Percentiles rank a stretch among this genome's conserved stretches.
Conservation (phyloP, 1,140 invertebrate species). For the Aporrectodea caliginosa region DNA sequence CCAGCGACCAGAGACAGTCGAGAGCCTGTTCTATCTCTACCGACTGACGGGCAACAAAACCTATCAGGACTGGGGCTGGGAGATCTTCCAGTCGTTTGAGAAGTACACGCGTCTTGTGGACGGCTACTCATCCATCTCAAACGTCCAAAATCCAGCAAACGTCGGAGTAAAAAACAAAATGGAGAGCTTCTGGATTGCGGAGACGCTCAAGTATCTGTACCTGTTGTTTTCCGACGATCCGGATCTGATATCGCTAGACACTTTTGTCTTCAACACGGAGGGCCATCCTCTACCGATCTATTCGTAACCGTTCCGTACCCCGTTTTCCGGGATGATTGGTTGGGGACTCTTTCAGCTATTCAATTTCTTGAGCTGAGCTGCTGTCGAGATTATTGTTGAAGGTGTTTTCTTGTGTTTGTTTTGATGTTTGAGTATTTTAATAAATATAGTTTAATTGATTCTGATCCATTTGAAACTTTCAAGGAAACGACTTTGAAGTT, state of each 20-base stretch:
- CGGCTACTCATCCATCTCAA: conserved; percentile 88
- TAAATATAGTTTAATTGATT: too few relatives aligned
- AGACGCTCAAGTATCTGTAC: conserved; percentile 98
- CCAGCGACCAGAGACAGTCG: conserved; percentile 91
- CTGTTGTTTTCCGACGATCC: conserved; percentile 89
- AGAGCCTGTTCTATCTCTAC: conserved; percentile 95
- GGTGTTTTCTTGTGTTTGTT: too few relatives aligned
- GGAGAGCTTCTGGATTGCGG: conserved; percentile 93
- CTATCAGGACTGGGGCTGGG: conserved; percentile 96
- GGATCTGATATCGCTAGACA: conserved; percentile 80
- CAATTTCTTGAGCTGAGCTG: too few relatives aligned
- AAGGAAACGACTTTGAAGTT: too few relatives aligned
- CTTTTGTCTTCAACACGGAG: conserved; percentile 99
- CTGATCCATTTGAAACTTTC: too few relatives aligned
- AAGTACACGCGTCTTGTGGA: conserved; percentile 84
- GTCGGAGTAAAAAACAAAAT: conserved; percentile 63
- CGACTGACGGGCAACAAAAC: conserved; percentile 89
- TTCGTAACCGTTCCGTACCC: conserved; percentile 3
- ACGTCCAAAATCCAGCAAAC: conserved; percentile 71
- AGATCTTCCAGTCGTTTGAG: conserved; percentile 75
- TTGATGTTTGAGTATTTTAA: too few relatives aligned
- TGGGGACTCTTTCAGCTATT: too few relatives aligned
- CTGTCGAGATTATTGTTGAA: too few relatives aligned
- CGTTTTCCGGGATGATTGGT: too few relatives aligned
- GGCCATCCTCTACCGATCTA: conserved; percentile 90